Evolutionary conservation across 64 coral and sea anemone species (phyloP), one percentile per base, ranked within the genome.

Genomic region (Cladopsammia gracilis): DNA sequence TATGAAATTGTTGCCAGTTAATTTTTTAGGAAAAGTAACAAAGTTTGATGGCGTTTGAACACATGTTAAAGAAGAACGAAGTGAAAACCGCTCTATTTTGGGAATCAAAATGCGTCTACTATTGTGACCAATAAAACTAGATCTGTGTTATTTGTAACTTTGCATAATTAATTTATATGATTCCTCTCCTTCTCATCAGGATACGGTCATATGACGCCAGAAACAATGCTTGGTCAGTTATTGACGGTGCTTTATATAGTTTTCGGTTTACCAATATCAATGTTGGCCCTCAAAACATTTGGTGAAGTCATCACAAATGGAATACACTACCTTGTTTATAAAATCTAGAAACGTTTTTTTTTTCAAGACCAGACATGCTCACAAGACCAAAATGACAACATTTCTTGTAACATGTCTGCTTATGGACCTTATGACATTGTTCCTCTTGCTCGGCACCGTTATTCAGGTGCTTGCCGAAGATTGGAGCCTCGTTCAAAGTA

Each of bases 151-250:
- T n/a, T n/a, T n/a, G n/a, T n/a, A n/a, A n/a, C n/a, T n/a, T n/a
- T n/a, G n/a, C n/a, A n/a, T n/a, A n/a, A n/a, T n/a, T n/a, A n/a
- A n/a, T n/a, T n/a, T n/a, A n/a, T n/a, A n/a, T n/a, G n/a, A n/a
- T n/a, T n/a, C n/a, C n/a, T n/a, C n/a, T n/a, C n/a, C n/a, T 70
- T 70, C 6, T 25, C 22, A 25, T 83, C 24, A 89, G 87, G 87
- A 7, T 79, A 65, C 64, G 87, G 87, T 64, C 77, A 89, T n/a
- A 89, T 89, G 59, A 89, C 87, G 2, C 87, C 87, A 16, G 48
- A 46, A 1, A 89, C 87, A 18, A 12, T 25, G 13, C 8, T 89
- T 77, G 87, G 87, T 1, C 73, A 89, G 48, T n/a, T 89, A 1
- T 5, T 89, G 16, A 78, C 77, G 16, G 77, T 89, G 15, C 71